Conservation (phyloP, 2,113 vertebrate genomes). For the Apodemus sylvaticus region DNA sequence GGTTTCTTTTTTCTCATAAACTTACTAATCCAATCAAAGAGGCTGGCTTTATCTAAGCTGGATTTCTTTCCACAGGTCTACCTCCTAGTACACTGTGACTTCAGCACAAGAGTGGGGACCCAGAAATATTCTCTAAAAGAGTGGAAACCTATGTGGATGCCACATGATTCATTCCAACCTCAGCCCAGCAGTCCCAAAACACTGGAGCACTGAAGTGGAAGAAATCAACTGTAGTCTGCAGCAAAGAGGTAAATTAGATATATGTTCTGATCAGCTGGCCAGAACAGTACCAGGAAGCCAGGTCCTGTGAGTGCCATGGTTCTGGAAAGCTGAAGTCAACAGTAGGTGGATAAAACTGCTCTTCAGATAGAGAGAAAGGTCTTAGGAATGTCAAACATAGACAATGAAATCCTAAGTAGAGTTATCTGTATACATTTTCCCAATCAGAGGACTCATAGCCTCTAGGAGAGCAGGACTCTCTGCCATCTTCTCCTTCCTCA, state of each 20-base stretch:
- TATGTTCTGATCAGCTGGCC: neutral
- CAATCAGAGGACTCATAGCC: neutral
- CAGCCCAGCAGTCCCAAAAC: neutral
- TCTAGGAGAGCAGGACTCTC: neutral
- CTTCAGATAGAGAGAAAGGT: constrained; percentile 16
- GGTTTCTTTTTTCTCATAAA: neutral
- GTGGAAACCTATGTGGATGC: neutral
- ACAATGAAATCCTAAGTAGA: neutral
- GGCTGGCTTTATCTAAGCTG: neutral
- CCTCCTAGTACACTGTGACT: neutral
- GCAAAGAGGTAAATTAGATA: neutral
- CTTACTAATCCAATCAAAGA: neutral
- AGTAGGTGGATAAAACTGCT: constrained; percentile 49
- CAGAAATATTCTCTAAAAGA: neutral
- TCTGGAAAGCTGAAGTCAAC: neutral
- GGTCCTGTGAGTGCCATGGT: neutral
- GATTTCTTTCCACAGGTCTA: neutral
- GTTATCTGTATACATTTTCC: neutral
- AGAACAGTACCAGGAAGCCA: neutral
- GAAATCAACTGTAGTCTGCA: neutral
- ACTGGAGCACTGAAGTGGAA: neutral
- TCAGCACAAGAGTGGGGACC: neutral
- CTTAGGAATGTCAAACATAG: neutral
- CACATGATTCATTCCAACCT: neutral
- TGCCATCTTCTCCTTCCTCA: neutral